Evolutionary conservation across 2,888 invertebrate genomes (phyloP).

Genomic region (Cheilosia soror): DNA sequence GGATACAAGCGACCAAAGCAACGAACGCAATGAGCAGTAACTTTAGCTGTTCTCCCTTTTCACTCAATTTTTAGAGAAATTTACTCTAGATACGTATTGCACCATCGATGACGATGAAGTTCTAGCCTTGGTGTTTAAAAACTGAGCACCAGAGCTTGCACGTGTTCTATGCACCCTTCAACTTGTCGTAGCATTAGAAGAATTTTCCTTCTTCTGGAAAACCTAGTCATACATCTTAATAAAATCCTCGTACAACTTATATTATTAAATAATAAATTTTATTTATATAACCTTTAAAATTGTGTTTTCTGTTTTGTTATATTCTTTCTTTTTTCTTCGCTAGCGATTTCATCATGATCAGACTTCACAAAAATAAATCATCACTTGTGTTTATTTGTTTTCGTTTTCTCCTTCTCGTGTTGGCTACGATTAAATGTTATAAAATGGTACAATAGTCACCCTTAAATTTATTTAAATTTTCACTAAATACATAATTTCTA

Average conservation of each 20-base stretch:
- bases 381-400: conserved; percentile 70
- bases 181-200: too few species aligned
- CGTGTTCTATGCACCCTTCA: too few species aligned
- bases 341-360: conserved; percentile 82
- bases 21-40: too few species aligned
- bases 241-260: background rate
- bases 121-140: too few species aligned
- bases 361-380: conserved; percentile 80
- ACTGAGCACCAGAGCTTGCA: too few species aligned
- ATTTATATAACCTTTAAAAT: conserved; percentile 74
- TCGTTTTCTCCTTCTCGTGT: conserved; percentile 72
- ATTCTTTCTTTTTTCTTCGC: conserved; percentile 65
- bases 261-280: conserved; percentile 75
- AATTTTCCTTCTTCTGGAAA: too few species aligned
- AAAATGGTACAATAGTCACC: conserved; percentile 73
- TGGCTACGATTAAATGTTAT: conserved; percentile 65
- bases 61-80: too few species aligned
- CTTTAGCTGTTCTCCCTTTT: too few species aligned
- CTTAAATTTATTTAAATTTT: conserved; percentile 64
- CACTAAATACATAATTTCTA: conserved; percentile 63
- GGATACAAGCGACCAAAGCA: too few species aligned
- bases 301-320: conserved; percentile 59
- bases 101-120: too few species aligned
- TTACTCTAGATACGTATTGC: too few species aligned
- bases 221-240: too few species aligned